Conservation (phyloP, 2,888 invertebrate genomes). For the Erannis defoliaria region DNA sequence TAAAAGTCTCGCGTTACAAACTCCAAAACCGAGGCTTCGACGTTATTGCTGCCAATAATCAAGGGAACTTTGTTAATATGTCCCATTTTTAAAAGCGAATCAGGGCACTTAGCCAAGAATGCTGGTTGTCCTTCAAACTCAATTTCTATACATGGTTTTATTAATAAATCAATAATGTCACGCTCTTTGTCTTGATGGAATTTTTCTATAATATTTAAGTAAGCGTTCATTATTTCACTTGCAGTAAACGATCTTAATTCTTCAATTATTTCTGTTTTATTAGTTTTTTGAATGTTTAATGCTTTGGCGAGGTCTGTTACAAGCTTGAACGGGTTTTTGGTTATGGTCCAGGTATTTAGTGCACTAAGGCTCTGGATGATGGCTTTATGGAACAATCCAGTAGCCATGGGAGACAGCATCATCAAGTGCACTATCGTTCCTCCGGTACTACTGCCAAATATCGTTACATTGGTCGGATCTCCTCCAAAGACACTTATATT, state of each 20-base stretch:
- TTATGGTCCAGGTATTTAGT: constrained; percentile 74
- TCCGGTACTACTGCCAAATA: constrained; percentile 81
- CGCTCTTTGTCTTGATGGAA: constrained; percentile 41
- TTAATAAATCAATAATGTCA: constrained; percentile 63
- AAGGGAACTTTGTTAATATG: constrained; percentile 78
- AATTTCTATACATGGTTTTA: constrained; percentile 77
- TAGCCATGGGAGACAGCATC: constrained; percentile 80
- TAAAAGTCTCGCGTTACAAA: constrained; percentile 62
- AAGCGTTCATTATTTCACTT: constrained; percentile 62
- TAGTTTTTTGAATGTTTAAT: constrained; percentile 61
- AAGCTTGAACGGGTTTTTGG: constrained; percentile 67
- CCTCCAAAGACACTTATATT: constrained; percentile 79
- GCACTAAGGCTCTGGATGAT: constrained; percentile 80
- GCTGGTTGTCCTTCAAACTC: constrained; percentile 77
- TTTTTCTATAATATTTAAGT: constrained; percentile 44
- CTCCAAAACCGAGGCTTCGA: constrained; percentile 67
- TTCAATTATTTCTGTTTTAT: constrained; percentile 69
- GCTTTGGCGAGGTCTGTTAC: constrained; percentile 65
- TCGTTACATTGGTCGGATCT: constrained; percentile 77
- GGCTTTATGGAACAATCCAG: constrained; percentile 79
- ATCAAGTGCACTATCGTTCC: constrained; percentile 79
- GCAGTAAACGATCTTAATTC: constrained; percentile 62
- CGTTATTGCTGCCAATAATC: constrained; percentile 78
- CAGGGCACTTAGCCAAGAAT: constrained; percentile 75
- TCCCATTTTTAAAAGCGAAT: constrained; percentile 70